These are phyloP conservation scores for Diaphora mendica DNA, from an alignment of 2,888 invertebrate species.

Conservation along the genomic window DNA sequence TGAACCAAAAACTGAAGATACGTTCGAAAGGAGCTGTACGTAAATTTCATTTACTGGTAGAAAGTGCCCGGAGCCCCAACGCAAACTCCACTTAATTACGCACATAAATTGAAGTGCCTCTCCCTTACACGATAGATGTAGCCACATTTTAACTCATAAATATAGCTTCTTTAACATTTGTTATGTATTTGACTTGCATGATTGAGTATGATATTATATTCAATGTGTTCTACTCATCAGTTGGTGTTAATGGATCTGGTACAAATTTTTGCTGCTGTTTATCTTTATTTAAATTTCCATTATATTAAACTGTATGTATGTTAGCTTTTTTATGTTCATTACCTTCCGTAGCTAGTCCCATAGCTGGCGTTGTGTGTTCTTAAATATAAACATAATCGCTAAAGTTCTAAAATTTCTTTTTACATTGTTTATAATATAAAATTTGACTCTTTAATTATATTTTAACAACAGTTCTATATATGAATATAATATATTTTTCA, in stretches of 20 bases:
- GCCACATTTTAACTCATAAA: constrained; percentile 78
- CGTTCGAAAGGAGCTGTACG: constrained; percentile 82
- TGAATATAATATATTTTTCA: too few relatives aligned
- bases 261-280: too few relatives aligned
- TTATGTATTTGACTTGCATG: constrained; percentile 26
- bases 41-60: constrained; percentile 85
- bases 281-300: too few relatives aligned
- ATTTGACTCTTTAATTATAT: too few relatives aligned
- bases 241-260: not conserved
- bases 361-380: too few relatives aligned
- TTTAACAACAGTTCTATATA: too few relatives aligned
- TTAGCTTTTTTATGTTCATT: too few relatives aligned
- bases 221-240: not conserved
- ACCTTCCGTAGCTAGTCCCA: too few relatives aligned
- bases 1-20: constrained; percentile 65
- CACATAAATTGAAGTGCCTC: constrained; percentile 85
- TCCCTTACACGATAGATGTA: constrained; percentile 78
- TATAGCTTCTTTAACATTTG: constrained; percentile 63
- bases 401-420: too few relatives aligned
- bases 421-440: too few relatives aligned
- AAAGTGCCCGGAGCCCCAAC: constrained; percentile 81
- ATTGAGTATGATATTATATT: constrained; percentile 10
- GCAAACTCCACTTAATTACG: constrained; percentile 86
- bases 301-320: too few relatives aligned
- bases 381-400: too few relatives aligned